phyloP scores from a whole-genome alignment of 2,888 invertebrate genomes.

The Itoplectis maculator region DNA sequence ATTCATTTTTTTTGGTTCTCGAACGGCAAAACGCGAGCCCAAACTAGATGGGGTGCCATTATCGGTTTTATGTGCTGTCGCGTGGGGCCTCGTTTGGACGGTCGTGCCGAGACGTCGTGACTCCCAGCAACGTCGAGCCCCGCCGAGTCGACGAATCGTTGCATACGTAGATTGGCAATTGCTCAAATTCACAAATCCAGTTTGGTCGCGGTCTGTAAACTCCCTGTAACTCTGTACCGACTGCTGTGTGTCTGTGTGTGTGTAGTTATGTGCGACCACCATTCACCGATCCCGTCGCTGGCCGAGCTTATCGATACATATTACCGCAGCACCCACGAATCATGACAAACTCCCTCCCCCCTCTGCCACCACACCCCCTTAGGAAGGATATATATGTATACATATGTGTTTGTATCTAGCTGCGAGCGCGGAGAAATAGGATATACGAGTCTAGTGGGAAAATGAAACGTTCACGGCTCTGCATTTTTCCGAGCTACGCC shows the following conservation, averaged over 20 bases:
- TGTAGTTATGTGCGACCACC: slow-evolving; percentile 8
- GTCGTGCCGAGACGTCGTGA: slow-evolving; percentile 52
- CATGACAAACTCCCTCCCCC: slow-evolving; percentile 51
- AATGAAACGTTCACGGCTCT: slow-evolving; percentile 60
- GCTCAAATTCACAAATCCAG: slow-evolving; percentile 71
- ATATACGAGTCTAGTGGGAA: slow-evolving; percentile 54
- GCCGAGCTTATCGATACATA: slow-evolving; percentile 49
- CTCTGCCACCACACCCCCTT: neutral
- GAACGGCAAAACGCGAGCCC: neutral
- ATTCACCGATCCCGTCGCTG: slow-evolving; percentile 49
- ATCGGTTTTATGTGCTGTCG: slow-evolving; percentile 21
- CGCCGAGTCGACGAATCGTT: slow-evolving; percentile 23
- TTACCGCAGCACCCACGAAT: slow-evolving; percentile 64
- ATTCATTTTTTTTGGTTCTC: neutral
- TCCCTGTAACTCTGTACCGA: slow-evolving; percentile 45
- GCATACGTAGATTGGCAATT: slow-evolving; percentile 56
- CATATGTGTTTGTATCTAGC: neutral
- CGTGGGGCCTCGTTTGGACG: slow-evolving; percentile 21
- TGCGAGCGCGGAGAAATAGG: slow-evolving; percentile 10
- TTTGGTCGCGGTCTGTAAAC: slow-evolving; percentile 77
- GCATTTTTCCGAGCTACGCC: slow-evolving; percentile 62
- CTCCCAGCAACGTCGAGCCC: slow-evolving; percentile 28
- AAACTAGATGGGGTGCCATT: slow-evolving; percentile 28
- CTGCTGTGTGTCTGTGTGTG: slow-evolving; percentile 34
- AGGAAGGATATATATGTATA: neutral